phyloP scores from a whole-genome alignment of 2,113 vertebrate genomes.

The Lophotis ruficrista region DNA sequence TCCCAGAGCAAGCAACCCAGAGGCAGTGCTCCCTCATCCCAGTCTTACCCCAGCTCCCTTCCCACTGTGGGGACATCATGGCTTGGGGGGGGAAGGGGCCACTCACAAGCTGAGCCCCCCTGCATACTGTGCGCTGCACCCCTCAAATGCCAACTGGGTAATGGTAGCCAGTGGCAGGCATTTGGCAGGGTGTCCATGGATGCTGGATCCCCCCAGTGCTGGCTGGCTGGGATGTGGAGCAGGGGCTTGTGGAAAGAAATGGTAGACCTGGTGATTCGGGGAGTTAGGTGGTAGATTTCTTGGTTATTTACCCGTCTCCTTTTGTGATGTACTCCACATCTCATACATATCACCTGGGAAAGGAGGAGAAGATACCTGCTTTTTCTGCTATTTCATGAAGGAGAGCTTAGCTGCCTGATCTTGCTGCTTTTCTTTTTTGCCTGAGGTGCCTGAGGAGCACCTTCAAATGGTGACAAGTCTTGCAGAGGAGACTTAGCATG shows the following conservation, averaged over 20 bases:
- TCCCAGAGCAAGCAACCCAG: not conserved
- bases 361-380: not conserved
- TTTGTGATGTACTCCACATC: not conserved
- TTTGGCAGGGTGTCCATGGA: not conserved
- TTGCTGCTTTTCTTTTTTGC: not conserved
- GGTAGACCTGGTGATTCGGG: not conserved
- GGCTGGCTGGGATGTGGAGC: not conserved
- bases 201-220: not conserved
- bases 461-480: not conserved
- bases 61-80: not conserved
- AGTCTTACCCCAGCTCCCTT: not conserved
- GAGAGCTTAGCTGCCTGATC: not conserved
- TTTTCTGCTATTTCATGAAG: not conserved
- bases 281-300: not conserved
- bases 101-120: not conserved
- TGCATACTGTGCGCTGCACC: too few species aligned
- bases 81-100: not conserved
- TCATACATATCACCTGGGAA: not conserved
- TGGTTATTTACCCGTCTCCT: not conserved
- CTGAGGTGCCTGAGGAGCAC: not conserved
- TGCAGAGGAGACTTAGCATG: not conserved
- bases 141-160: fast-evolving
- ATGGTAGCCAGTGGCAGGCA: not conserved
- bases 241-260: not conserved
- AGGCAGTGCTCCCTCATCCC: not conserved